Evolutionary conservation across 2,113 vertebrate genomes (phyloP).

Genomic region (rabbit (Oryctolagus cuniculus)): DNA sequence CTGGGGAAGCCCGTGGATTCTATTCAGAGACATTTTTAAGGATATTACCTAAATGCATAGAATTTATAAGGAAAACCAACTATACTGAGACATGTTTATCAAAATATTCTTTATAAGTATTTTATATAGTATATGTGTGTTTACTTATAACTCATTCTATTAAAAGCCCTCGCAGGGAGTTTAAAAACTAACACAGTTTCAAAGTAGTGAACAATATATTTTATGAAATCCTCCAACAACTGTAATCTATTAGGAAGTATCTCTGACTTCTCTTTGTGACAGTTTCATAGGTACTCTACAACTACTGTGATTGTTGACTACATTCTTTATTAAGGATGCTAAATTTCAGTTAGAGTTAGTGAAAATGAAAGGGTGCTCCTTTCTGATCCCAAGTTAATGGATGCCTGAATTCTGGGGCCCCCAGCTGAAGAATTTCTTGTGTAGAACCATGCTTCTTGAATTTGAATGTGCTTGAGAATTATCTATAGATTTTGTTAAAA

Average conservation of each 20-base stretch:
- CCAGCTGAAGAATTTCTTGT: background rate
- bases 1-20: background rate
- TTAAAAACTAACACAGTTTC: slow-evolving; percentile 15
- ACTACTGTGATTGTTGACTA: background rate
- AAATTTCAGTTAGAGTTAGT: slow-evolving; percentile 29
- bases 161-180: background rate
- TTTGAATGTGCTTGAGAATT: background rate
- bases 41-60: background rate
- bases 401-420: background rate
- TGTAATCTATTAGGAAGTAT: background rate
- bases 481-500: slow-evolving; percentile 46
- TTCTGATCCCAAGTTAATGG: background rate
- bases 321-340: background rate
- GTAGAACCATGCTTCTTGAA: background rate
- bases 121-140: background rate
- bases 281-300: background rate
- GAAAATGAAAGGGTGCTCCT: slow-evolving; percentile 2
- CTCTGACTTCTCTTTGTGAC: background rate
- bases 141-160: slow-evolving; percentile 46
- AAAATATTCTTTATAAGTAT: slow-evolving; percentile 29
- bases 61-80: background rate
- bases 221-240: background rate
- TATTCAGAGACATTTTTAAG: background rate
- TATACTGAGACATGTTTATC: background rate
- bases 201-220: slow-evolving; percentile 23